A percentile compares a stretch with the other conserved stretches of the same genome.
Conservation (phyloP, 2,888 invertebrate species). For the Agrochola circellaris region DNA sequence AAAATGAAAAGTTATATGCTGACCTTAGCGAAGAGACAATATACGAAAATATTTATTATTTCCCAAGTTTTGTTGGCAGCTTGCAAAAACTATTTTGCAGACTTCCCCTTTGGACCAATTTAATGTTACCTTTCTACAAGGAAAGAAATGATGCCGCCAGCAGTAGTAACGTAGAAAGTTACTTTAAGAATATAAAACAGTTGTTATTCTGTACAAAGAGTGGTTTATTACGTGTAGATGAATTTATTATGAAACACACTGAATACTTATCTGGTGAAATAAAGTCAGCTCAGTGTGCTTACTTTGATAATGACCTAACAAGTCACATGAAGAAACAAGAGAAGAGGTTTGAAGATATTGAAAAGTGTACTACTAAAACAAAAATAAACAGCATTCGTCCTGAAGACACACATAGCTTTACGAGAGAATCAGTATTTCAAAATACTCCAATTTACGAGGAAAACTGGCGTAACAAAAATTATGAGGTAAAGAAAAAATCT, state of each 20-base stretch:
- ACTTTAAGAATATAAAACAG: constrained; percentile 40
- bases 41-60: constrained; percentile 40
- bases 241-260: constrained; percentile 40
- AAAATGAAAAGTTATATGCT: constrained; percentile 35
- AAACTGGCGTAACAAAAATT: constrained; percentile 28
- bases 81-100: constrained; percentile 29
- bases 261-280: constrained; percentile 43
- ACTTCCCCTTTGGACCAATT: constrained; percentile 43
- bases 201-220: constrained; percentile 27
- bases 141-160: constrained; percentile 27
- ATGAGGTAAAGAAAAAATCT: constrained; percentile 4
- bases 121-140: constrained; percentile 32
- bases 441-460: constrained; percentile 28
- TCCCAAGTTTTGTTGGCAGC: constrained; percentile 36
- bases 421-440: constrained; percentile 28
- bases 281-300: constrained; percentile 29
- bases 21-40: constrained; percentile 35
- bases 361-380: background rate
- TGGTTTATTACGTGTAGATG: constrained; percentile 37
- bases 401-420: constrained; percentile 15
- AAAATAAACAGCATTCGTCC: background rate
- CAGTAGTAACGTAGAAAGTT: constrained; percentile 42
- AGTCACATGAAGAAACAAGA: constrained; percentile 4
- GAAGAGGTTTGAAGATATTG: constrained; percentile 3
- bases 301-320: constrained; percentile 20